These are phyloP conservation scores for Strigamia transsilvanica DNA, from an alignment of 2,888 invertebrate species.

Conservation along the genomic window DNA sequence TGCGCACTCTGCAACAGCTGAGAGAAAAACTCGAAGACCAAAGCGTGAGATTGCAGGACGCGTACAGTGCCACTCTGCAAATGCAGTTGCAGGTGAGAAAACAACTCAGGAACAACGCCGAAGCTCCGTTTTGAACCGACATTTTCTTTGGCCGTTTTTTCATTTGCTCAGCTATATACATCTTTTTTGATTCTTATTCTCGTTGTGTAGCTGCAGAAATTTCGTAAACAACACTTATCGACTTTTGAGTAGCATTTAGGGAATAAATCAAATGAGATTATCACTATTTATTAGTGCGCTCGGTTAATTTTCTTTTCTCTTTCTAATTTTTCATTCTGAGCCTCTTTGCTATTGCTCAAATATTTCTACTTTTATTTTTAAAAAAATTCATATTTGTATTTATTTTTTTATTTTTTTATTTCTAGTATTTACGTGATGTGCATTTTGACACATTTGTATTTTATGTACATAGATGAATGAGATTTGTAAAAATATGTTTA, in stretches of 20 bases:
- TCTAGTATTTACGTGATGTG: neutral
- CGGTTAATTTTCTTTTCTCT: neutral
- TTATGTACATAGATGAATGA: conserved; percentile 1
- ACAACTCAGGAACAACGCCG: conserved; percentile 41
- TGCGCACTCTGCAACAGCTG: conserved; percentile 54
- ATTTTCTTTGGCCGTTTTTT: neutral
- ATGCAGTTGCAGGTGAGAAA: conserved; percentile 53
- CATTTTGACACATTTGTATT: conserved; percentile 7
- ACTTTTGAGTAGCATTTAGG: neutral
- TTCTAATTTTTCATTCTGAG: neutral
- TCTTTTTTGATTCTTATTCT: neutral
- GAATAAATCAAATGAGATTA: neutral
- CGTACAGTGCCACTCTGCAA: conserved; percentile 54
- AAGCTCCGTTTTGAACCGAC: neutral
- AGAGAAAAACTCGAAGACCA: conserved; percentile 54
- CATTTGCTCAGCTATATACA: neutral
- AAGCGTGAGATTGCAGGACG: conserved; percentile 54
- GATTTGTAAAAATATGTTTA: neutral
- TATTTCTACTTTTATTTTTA: neutral
- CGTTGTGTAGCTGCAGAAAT: conserved; percentile 16
- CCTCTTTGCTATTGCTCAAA: neutral
- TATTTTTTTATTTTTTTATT: neutral
- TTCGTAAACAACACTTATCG: neutral
- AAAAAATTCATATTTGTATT: no score
- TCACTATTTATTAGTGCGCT: no score